Conservation (phyloP, 2,113 vertebrate species). For the Oncorhynchus mykiss region DNA sequence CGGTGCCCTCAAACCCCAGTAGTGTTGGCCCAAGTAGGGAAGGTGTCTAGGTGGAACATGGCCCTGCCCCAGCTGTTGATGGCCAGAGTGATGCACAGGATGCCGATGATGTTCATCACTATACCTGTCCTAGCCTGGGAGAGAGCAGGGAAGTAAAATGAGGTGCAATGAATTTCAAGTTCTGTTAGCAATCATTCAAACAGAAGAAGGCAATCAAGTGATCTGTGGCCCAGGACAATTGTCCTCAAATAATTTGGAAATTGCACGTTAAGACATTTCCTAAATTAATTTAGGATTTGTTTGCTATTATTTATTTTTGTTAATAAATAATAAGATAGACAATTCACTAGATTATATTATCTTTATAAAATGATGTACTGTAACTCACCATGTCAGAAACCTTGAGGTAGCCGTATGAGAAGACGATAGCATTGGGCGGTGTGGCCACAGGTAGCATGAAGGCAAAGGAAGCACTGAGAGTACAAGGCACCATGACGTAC, state of each 20-base stretch:
- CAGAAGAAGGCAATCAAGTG: too few species aligned
- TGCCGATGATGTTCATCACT: constrained; percentile 90
- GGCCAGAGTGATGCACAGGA: constrained; percentile 84
- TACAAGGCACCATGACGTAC: constrained; percentile 92
- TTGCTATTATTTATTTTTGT: too few species aligned
- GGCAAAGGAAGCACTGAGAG: constrained; percentile 91
- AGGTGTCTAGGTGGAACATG: constrained; percentile 86
- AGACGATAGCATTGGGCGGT: constrained; percentile 93
- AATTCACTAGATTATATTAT: constrained; percentile 77
- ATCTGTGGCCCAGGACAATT: background rate
- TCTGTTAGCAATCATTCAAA: too few species aligned
- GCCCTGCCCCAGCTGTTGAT: constrained; percentile 93
- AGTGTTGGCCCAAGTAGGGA: constrained; percentile 90
- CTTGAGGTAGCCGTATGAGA: constrained; percentile 88
- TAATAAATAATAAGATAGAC: constrained; percentile 63
- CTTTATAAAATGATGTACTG: constrained; percentile 71
- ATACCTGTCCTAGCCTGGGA: constrained; percentile 84
- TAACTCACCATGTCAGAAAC: constrained; percentile 95
- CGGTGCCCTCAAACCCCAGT: constrained; percentile 65
- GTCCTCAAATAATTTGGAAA: too few species aligned
- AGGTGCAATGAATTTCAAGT: background rate
- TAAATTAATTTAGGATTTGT: too few species aligned
- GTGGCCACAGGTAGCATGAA: constrained; percentile 98
- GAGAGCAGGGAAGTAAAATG: background rate
- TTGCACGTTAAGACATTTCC: too few species aligned